Percentiles rank a stretch among this genome's conserved stretches.
Conservation (phyloP, 1,140 invertebrate genomes). For the Sesamia nonagrioides region DNA sequence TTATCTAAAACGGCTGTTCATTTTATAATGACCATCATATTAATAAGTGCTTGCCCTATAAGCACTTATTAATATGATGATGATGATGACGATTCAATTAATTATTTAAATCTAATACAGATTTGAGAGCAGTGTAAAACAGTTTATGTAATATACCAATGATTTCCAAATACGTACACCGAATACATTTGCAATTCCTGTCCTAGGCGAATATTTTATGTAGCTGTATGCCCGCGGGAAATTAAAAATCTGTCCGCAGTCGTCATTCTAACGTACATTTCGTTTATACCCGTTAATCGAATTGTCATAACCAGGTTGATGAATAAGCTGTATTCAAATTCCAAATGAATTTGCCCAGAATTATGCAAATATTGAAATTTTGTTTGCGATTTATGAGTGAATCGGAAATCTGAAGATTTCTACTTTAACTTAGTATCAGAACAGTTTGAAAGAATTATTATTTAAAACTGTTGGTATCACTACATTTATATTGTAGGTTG, state of each 20-base stretch:
- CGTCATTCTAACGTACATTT: slow-evolving; percentile 33
- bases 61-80: no score
- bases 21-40: neutral
- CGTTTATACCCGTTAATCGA: slow-evolving; percentile 34
- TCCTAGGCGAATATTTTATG: slow-evolving; percentile 40
- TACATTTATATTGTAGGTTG: no score
- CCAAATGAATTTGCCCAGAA: neutral
- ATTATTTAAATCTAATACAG: no score
- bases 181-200: neutral
- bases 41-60: no score
- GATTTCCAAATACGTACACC: neutral
- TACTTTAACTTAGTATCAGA: neutral
- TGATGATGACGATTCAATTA: no score
- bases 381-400: slow-evolving; percentile 3
- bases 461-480: no score
- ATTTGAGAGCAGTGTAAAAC: no score
- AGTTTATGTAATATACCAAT: no score
- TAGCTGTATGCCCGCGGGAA: slow-evolving; percentile 47
- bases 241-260: slow-evolving; percentile 51
- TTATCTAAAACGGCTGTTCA: neutral
- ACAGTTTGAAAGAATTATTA: neutral
- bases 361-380: neutral
- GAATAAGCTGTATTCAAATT: neutral
- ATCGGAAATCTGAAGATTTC: neutral
- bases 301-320: slow-evolving; percentile 4